Conservation (phyloP, 2,797 vertebrate species). For the Streptopelia turtur region DNA sequence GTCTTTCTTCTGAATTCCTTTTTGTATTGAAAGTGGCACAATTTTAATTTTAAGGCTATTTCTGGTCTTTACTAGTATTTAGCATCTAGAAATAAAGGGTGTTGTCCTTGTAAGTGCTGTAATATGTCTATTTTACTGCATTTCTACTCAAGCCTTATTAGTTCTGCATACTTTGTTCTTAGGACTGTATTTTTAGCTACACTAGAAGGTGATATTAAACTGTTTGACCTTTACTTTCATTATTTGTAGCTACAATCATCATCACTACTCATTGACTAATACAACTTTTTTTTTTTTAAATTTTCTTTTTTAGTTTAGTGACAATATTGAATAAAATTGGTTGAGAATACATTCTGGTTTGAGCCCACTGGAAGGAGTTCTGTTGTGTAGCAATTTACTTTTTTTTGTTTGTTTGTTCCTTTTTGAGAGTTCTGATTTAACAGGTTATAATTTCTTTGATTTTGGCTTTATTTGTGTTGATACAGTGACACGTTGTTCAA, state of each 20-base stretch:
- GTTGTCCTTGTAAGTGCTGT: not conserved
- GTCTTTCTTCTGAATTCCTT: not conserved
- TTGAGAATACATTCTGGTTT: not conserved
- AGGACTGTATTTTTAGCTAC: not conserved
- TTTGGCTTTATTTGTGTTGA: not conserved
- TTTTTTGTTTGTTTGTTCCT: not conserved
- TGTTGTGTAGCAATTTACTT: not conserved
- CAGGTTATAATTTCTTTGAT: not conserved
- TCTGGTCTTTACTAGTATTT: not conserved
- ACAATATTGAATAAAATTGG: not conserved
- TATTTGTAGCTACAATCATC: not conserved
- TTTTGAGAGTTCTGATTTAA: not conserved
- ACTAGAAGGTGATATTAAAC: not conserved
- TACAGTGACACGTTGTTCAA: not conserved
- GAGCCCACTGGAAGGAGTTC: not conserved
- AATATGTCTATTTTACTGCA: not conserved
- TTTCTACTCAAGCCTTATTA: not conserved
- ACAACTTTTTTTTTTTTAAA: no score
- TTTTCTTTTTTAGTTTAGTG: not conserved
- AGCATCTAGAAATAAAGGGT: not conserved
- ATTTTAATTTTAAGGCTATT: not conserved
- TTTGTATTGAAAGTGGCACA: not conserved
- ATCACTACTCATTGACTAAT: not conserved
- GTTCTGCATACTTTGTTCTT: not conserved
- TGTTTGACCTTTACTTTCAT: not conserved